Percentiles rank a stretch among this genome's conserved stretches.
Evolutionary conservation across 2,113 vertebrate species (phyloP).

Genomic region (Elachura formosa): DNA sequence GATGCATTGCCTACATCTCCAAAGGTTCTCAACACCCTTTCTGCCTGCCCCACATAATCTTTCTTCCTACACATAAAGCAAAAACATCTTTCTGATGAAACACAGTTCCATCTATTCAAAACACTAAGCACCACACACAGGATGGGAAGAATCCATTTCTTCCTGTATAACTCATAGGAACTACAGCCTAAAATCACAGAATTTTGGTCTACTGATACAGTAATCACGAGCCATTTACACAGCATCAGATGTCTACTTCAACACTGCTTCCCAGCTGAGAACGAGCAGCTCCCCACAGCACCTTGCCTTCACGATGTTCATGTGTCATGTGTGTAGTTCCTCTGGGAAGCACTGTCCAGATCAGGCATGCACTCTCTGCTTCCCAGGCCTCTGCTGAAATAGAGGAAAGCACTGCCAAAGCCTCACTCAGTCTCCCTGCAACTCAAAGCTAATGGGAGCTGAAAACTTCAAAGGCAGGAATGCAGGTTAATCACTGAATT

Average conservation of each 20-base stretch:
- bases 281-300: background rate
- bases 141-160: background rate
- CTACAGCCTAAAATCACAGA: background rate
- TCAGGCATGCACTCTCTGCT: background rate
- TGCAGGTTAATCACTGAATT: slow-evolving; percentile 12
- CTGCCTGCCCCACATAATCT: background rate
- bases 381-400: background rate
- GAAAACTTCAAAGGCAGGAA: slow-evolving; percentile 1
- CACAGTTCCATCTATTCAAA: background rate
- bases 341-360: background rate
- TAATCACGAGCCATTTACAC: background rate
- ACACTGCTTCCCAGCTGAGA: background rate
- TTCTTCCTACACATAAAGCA: background rate
- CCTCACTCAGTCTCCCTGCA: background rate
- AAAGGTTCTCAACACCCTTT: background rate
- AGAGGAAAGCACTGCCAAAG: background rate
- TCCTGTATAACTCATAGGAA: background rate
- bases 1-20: background rate
- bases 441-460: background rate
- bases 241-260: background rate
- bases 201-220: background rate
- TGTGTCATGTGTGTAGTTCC: background rate
- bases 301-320: background rate
- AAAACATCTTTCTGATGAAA: background rate
- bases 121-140: background rate